phyloP scores from a whole-genome alignment of 2,113 vertebrate species.

The Tiliqua scincoides region DNA sequence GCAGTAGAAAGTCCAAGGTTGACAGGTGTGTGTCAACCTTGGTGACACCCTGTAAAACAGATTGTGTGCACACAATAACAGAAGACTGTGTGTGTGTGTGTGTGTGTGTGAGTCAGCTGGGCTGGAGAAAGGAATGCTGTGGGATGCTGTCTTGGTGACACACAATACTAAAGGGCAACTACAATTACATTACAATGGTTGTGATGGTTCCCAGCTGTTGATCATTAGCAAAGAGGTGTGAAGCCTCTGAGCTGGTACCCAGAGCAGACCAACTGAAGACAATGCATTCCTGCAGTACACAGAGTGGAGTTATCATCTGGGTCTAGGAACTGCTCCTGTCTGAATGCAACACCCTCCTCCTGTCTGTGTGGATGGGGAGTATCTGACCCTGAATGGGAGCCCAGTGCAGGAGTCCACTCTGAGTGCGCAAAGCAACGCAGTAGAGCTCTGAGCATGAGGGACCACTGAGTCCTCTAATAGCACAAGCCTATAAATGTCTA shows the following conservation, averaged over 20 bases:
- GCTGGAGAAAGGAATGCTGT: slow-evolving; percentile 6
- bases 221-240: not conserved
- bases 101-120: not conserved
- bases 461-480: not conserved
- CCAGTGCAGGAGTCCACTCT: not conserved
- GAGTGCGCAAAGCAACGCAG: not conserved
- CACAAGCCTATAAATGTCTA: no score
- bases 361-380: not conserved
- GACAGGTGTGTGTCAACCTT: not conserved
- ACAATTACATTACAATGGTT: not conserved
- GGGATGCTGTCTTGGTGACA: slow-evolving; percentile 9
- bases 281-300: not conserved
- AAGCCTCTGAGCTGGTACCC: not conserved
- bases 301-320: no score
- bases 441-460: not conserved
- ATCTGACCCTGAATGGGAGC: not conserved
- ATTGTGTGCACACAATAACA: not conserved
- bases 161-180: not conserved
- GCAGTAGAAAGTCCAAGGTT: not conserved
- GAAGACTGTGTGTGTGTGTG: not conserved
- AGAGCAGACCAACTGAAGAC: not conserved
- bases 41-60: not conserved
- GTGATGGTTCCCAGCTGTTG: slow-evolving; percentile 8
- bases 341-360: not conserved
- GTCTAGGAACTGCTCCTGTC: no score